Conservation (phyloP, 2,888 invertebrate genomes). For the Colletes collaris region DNA sequence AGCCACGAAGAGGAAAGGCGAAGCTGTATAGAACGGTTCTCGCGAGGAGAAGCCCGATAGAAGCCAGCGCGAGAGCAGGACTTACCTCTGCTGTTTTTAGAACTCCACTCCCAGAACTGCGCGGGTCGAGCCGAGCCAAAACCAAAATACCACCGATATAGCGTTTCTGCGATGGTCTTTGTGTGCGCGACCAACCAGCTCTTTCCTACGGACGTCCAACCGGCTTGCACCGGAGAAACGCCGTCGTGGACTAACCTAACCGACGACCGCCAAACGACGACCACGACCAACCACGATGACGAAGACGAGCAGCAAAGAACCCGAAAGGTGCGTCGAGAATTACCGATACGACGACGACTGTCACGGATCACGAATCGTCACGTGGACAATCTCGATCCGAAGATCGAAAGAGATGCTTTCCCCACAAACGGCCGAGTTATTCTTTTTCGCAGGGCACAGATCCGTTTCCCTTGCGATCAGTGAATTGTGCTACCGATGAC, state of each 20-base stretch:
- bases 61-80: conserved; percentile 70
- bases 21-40: conserved; percentile 12
- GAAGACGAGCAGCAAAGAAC: conserved; percentile 18
- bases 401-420: no score
- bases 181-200: conserved; percentile 67
- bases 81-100: conserved; percentile 83
- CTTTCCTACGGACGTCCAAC: conserved; percentile 60
- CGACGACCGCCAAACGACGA: conserved; percentile 36
- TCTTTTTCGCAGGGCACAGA: no score
- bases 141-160: conserved; percentile 82
- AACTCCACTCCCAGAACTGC: conserved; percentile 83
- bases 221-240: conserved; percentile 59
- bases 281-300: conserved; percentile 33
- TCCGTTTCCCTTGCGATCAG: no score
- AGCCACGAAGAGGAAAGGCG: conserved; percentile 32
- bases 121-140: conserved; percentile 82
- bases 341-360: conserved; percentile 1
- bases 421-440: no score
- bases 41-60: conserved; percentile 6
- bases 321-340: background rate
- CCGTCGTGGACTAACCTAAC: conserved; percentile 48
- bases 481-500: no score
- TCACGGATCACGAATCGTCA: background rate
- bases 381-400: background rate
- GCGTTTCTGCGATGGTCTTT: conserved; percentile 64